These are phyloP conservation scores for Antedon mediterranea DNA, from an alignment of 53 echinoderm and acorn worm genomes.

Conservation along the genomic window DNA sequence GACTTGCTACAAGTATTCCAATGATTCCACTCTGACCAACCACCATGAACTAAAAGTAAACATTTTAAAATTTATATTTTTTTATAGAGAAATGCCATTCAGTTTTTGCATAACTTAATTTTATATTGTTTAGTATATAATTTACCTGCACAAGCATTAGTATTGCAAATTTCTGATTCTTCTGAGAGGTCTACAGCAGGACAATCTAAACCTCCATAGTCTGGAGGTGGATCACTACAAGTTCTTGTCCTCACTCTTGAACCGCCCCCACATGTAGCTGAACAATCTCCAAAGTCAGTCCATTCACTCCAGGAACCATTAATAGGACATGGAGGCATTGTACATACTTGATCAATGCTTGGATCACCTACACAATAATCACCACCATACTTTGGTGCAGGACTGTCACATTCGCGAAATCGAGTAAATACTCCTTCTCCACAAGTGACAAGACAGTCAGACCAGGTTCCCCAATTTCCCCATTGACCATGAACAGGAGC, in stretches of 20 bases:
- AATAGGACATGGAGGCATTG: conserved; percentile 14
- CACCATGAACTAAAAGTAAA: conserved; percentile 40
- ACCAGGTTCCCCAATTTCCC: conserved; percentile 37
- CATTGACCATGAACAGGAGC: conserved; percentile 40
- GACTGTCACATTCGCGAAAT: conserved; percentile 30
- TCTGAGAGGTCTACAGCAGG: conserved; percentile 3
- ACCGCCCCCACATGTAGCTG: conserved; percentile 31
- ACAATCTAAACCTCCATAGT: conserved; percentile 35
- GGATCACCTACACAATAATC: conserved; percentile 5
- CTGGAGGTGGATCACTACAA: conserved; percentile 31
- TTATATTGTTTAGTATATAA: neutral
- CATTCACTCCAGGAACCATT: conserved; percentile 11
- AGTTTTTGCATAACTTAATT: neutral
- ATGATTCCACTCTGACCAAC: conserved; percentile 30
- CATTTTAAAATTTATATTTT: neutral
- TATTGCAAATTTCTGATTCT: conserved; percentile 10
- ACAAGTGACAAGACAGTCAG: conserved; percentile 26
- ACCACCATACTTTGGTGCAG: conserved; percentile 24
- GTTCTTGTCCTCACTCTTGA: conserved; percentile 11
- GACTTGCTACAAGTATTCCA: conserved; percentile 54
- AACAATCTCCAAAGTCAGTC: conserved; percentile 25
- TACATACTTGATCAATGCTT: conserved; percentile 7
- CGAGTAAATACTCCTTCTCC: conserved; percentile 16
- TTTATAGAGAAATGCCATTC: too few species aligned
- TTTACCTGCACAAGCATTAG: conserved; percentile 38